Conservation (phyloP, 1,140 invertebrate species). For the Eriocheir sinensis region DNA sequence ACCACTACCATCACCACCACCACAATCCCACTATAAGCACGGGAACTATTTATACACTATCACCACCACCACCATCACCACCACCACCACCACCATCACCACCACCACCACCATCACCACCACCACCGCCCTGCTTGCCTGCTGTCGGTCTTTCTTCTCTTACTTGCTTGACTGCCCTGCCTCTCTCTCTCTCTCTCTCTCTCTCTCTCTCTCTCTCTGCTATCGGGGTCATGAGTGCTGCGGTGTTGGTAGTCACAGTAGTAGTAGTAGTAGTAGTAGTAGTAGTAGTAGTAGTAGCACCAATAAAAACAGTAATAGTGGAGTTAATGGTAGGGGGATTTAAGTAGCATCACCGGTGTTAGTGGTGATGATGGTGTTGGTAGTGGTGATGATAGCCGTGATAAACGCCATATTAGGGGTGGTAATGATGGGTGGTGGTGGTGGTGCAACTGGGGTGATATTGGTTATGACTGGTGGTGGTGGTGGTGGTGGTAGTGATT, state of each 20-base stretch:
- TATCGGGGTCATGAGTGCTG: not conserved
- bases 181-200: constrained; percentile 48
- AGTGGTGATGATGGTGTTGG: not conserved
- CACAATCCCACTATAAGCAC: too few relatives aligned
- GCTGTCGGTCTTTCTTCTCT: not conserved
- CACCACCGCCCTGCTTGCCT: not conserved
- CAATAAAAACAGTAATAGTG: not conserved
- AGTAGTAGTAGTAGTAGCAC: not conserved
- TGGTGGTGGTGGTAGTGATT: not conserved
- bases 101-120: not conserved
- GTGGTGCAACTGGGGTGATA: not conserved
- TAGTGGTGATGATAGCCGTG: not conserved
- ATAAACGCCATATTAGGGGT: too few relatives aligned
- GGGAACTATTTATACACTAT: too few relatives aligned
- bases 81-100: not conserved
- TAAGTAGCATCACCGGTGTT: too few relatives aligned
- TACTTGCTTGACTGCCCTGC: constrained; percentile 18
- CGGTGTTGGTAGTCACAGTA: not conserved
- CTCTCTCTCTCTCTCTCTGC: constrained; percentile 30
- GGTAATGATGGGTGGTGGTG: too few relatives aligned
- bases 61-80: too few relatives aligned
- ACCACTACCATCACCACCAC: not conserved
- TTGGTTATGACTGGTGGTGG: not conserved
- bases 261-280: constrained; percentile 24
- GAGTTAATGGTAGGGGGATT: too few relatives aligned